A percentile compares a stretch with the other conserved stretches of the same genome.
These are phyloP conservation scores for Peromyscus polionotus DNA, from an alignment of 2,113 vertebrate species.

Conservation along the genomic window DNA sequence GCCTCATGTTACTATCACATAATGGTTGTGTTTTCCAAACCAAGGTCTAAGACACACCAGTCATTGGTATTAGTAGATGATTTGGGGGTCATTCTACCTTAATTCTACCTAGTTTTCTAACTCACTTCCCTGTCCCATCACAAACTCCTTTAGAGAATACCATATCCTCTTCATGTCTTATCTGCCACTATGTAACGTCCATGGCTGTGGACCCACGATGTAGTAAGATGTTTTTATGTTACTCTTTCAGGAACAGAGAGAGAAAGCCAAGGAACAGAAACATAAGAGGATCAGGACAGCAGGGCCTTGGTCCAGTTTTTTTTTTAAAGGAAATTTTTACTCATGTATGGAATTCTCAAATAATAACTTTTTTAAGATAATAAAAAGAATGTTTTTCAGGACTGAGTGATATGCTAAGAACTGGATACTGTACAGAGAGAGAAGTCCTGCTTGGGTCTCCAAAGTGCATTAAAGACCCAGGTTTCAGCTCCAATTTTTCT, in stretches of 20 bases:
- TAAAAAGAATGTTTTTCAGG: constrained; percentile 6
- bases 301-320: neutral
- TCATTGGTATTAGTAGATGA: neutral
- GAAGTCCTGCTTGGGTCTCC: neutral
- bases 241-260: neutral
- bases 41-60: neutral
- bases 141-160: neutral
- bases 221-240: neutral
- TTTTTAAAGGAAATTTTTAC: neutral
- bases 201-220: too few species aligned
- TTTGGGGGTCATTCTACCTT: neutral
- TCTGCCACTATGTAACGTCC: neutral
- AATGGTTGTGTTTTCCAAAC: constrained; percentile 23
- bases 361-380: neutral
- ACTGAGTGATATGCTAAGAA: neutral
- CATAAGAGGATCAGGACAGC: neutral
- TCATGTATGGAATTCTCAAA: neutral
- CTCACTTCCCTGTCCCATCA: neutral
- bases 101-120: neutral
- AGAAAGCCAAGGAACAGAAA: neutral
- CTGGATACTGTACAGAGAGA: neutral
- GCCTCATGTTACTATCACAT: neutral
- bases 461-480: neutral
- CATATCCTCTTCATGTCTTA: neutral
- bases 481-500: neutral